These are phyloP conservation scores for Bryconaethiops microstoma DNA, from an alignment of 2,797 vertebrate species.

Conservation along the genomic window DNA sequence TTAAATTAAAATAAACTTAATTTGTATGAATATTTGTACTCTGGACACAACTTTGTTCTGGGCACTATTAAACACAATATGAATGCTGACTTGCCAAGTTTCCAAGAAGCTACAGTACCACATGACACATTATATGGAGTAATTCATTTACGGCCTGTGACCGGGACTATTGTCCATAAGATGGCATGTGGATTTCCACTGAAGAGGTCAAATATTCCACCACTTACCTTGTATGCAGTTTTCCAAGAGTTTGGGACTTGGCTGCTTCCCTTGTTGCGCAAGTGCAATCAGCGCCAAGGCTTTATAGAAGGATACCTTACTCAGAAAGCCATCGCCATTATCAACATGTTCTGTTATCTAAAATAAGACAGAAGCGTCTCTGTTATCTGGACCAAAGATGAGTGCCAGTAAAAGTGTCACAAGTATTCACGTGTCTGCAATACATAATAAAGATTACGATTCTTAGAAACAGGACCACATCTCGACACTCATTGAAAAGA, in stretches of 20 bases:
- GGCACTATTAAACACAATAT: neutral
- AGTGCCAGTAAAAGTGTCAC: neutral
- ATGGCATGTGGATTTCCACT: conserved; percentile 50
- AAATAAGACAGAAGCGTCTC: conserved; percentile 30
- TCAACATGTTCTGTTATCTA: conserved; percentile 79
- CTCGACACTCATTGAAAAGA: neutral
- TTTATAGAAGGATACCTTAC: conserved; percentile 79
- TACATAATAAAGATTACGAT: neutral
- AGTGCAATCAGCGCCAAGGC: conserved; percentile 77
- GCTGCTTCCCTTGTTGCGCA: conserved; percentile 81
- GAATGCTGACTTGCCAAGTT: conserved; percentile 16
- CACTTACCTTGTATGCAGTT: conserved; percentile 79
- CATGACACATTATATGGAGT: conserved; percentile 21
- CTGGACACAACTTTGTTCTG: neutral
- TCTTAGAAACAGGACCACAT: neutral
- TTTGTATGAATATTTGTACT: conserved; percentile 23
- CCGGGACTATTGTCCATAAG: conserved; percentile 45
- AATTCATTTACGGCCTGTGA: conserved; percentile 19
- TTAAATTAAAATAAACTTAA: too few species aligned
- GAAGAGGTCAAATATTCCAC: conserved; percentile 11
- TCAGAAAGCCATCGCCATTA: conserved; percentile 74
- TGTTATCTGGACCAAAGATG: conserved; percentile 4
- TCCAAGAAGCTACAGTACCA: conserved; percentile 15
- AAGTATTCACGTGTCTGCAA: neutral
- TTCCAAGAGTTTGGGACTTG: conserved; percentile 78